phyloP scores from a whole-genome alignment of 37 sponge, comb jelly and placozoan genomes.

The Axinella damicornis region DNA sequence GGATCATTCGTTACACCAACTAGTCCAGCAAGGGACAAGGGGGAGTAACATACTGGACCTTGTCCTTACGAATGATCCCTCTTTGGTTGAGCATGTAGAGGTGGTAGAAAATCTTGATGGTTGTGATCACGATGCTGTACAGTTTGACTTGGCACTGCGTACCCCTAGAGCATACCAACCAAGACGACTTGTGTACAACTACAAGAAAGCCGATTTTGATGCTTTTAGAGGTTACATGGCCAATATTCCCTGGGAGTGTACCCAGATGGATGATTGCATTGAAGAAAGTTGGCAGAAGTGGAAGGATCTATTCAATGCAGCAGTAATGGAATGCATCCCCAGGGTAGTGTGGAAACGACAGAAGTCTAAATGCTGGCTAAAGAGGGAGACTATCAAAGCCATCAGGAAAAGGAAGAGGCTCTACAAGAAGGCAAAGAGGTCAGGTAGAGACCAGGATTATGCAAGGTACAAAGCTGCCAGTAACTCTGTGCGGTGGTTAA shows the following conservation, averaged over 20 bases:
- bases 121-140: conserved; percentile 47
- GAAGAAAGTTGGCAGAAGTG: conserved; percentile 23
- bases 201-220: conserved; percentile 36
- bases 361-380: no score
- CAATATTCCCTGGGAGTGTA: conserved; percentile 30
- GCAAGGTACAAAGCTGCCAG: conserved; percentile 9
- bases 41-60: no score
- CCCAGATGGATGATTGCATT: neutral
- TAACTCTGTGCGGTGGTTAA: neutral
- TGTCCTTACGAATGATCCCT: no score
- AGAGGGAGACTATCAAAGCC: neutral
- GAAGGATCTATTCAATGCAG: conserved; percentile 14
- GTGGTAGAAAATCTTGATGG: conserved; percentile 41
- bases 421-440: conserved; percentile 12
- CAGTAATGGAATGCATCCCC: no score
- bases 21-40: no score
- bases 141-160: neutral
- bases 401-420: conserved; percentile 19
- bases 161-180: neutral
- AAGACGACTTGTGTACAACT: conserved; percentile 23
- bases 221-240: conserved; percentile 8
- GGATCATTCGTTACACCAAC: no score
- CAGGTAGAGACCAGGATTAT: conserved; percentile 10
- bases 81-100: neutral
- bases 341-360: no score